Evolutionary conservation across 2,113 vertebrate species (phyloP).

Genomic region (Ptilorrhoa leucosticta): DNA sequence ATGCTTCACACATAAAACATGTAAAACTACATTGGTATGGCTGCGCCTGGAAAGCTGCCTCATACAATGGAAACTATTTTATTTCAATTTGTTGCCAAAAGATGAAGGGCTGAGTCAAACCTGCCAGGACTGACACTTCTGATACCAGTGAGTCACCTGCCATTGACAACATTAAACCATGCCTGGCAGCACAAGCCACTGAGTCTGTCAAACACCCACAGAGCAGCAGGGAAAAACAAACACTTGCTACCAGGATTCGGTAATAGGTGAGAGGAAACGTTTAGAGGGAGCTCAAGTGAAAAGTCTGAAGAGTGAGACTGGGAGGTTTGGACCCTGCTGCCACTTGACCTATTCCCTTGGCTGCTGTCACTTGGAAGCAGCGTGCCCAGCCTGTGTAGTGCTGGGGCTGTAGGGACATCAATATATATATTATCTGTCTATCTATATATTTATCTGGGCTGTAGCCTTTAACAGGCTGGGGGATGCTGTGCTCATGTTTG

Average conservation of each 20-base stretch:
- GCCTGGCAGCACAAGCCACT: not conserved
- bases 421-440: fast-evolving
- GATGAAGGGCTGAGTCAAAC: slow-evolving; percentile 45
- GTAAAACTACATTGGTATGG: not conserved
- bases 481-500: not conserved
- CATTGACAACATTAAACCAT: not conserved
- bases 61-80: not conserved
- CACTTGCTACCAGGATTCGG: not conserved
- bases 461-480: not conserved
- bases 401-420: not conserved
- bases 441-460: not conserved
- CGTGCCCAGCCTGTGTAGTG: fast-evolving
- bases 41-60: not conserved
- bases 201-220: slow-evolving; percentile 44
- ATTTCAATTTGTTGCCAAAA: not conserved
- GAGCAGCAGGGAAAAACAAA: slow-evolving; percentile 35
- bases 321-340: not conserved
- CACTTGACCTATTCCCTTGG: not conserved
- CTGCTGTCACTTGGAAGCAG: not conserved
- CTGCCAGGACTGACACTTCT: slow-evolving; percentile 25
- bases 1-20: not conserved
- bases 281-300: not conserved
- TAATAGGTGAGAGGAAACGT: slow-evolving; percentile 4
- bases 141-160: slow-evolving; percentile 42
- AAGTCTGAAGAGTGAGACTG: not conserved